A percentile compares a stretch with the other conserved stretches of the same genome.
Evolutionary conservation across 2,797 vertebrate genomes (phyloP).

Genomic region (Pangasius sanitwongsei): DNA sequence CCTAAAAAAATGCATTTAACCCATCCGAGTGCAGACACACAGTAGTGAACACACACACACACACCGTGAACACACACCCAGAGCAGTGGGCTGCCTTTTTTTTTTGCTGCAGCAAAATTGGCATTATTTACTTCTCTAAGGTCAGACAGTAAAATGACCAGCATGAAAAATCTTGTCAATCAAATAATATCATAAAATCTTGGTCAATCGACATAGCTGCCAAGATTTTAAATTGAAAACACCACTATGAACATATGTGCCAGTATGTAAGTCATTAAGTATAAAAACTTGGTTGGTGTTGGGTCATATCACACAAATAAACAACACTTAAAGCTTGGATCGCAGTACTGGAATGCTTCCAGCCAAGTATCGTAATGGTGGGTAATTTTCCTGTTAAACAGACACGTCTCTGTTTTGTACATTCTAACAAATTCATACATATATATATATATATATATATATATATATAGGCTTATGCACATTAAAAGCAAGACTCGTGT

Average conservation of each 20-base stretch:
- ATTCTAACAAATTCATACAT: not conserved
- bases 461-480: not conserved
- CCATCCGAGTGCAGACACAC: too few species aligned
- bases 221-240: not conserved
- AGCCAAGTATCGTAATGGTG: not conserved
- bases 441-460: too few species aligned
- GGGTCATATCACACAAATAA: constrained; percentile 38
- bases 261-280: constrained; percentile 6
- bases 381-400: constrained; percentile 38
- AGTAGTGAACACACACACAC: too few species aligned
- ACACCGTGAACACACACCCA: too few species aligned
- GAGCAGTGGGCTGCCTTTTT: too few species aligned
- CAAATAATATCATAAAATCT: not conserved
- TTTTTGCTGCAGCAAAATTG: too few species aligned
- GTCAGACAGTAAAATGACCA: not conserved
- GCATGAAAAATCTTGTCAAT: not conserved
- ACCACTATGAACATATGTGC: not conserved
- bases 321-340: constrained; percentile 19
- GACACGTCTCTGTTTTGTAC: constrained; percentile 2
- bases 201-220: not conserved
- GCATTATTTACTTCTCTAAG: not conserved
- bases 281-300: constrained; percentile 22
- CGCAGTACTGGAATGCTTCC: not conserved
- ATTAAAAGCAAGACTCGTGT: not conserved
- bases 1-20: not conserved